Percentiles rank a stretch among this genome's conserved stretches.
These are phyloP conservation scores for Hymenopus coronatus DNA, from an alignment of 2,888 invertebrate genomes.

Conservation along the genomic window DNA sequence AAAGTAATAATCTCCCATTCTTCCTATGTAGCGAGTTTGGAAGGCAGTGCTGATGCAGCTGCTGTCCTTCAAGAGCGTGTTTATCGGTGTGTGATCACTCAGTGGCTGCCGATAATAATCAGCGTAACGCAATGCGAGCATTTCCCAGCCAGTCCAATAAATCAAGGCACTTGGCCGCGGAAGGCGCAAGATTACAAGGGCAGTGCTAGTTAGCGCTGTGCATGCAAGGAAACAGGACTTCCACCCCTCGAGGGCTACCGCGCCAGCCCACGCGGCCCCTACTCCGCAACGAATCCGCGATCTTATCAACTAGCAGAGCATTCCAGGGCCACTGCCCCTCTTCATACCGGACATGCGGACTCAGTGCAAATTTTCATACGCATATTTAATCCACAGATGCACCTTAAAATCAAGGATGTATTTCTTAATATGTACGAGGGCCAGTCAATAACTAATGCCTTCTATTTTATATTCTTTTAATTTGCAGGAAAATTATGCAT, in stretches of 20 bases:
- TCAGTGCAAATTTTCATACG: background rate
- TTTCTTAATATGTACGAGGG: no score
- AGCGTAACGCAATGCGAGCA: background rate
- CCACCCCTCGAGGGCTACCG: background rate
- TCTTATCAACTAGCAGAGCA: background rate
- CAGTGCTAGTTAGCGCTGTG: background rate
- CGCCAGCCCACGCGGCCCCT: background rate
- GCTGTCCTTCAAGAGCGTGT: background rate
- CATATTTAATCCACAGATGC: no score
- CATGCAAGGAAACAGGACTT: background rate
- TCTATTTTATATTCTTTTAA: no score
- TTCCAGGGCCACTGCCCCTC: background rate
- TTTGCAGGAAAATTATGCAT: no score
- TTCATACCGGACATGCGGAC: background rate
- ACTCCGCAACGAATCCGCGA: background rate
- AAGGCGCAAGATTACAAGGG: background rate
- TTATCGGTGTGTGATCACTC: background rate
- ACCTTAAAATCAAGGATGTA: no score
- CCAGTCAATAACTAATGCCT: no score
- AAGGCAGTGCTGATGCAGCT: background rate
- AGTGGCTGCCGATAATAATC: background rate
- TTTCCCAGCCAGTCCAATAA: background rate
- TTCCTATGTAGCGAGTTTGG: no score
- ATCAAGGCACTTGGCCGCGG: background rate
- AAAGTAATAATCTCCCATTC: no score